Base-by-base conservation (phyloP, 2,888 invertebrate species). In the Hypselothyrea guttata region DNA sequence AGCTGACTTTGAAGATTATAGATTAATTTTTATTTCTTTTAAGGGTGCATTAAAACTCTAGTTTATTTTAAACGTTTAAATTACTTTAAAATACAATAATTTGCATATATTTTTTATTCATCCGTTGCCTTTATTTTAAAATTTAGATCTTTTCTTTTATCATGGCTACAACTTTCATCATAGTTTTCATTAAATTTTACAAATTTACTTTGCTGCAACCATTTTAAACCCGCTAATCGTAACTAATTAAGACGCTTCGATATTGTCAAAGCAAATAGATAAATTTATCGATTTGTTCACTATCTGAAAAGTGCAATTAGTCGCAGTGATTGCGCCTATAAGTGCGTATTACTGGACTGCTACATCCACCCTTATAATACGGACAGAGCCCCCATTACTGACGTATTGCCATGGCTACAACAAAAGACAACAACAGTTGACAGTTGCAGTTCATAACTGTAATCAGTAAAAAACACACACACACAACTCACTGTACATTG, bases 401-500 rank as follows among this genome's bases (percentile, higher is more conserved):
- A 31, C 28, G 16, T 51, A 57, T 67, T 67, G 51, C 47, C 44
- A 59, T 54, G 57, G 41, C 45, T 52, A 67, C 56, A 33, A 12
- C 11, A 33, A 46, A 31, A 22, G 33, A 34, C 11, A 33, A 47
- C 27, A 38, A 38, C 34, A 49, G 35, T 30, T 38, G 35, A 30
- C 44, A 28, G 48, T 28, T 54, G 41, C 45, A 27, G 30, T 27
- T 15, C 28, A 48, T 59, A 72, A 47, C 61, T 49, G 60, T 72
- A 69, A 60, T 57, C 64, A 64, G 56, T 44, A 44, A 66, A 48
- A 34, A 45, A 38, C 37, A 41, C 12, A 59, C 13, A 9, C 7
- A 9, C 8, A 12, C 42, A 35, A 54, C 49, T 68, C 40, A 49
- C 11, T 11, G 7, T 61, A 67, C 48, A 63, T 71, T 67, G 71